Evolutionary conservation across 1,140 invertebrate genomes (phyloP), one percentile per base, ranked within the genome.

Genomic region (Musca vetustissima): DNA sequence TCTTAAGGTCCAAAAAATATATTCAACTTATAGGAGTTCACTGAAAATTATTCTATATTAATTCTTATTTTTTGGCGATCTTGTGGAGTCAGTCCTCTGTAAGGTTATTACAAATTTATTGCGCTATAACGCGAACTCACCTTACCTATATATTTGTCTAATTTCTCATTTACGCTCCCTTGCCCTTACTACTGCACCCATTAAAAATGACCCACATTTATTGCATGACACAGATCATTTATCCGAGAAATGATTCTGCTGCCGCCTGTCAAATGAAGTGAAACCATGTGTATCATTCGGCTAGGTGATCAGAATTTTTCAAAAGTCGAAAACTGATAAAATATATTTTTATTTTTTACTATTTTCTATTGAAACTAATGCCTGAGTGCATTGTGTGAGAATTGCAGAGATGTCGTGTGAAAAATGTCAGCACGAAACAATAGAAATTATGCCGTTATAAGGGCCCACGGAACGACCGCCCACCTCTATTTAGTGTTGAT

Each of bases 211-310:
- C 11, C 15, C 15, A 15, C 43, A 47, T 13, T 13, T 47, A 15
- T 47, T 9, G 15, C 15, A 15, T 15, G 1, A 15, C 11, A 13
- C 15, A 9, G 43, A 47, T 13, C 15, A 15, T 13, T 47, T 9
- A 9, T 47, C 11, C 11, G 43, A 14, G 22, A 25, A 14, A 57
- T 57, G 53, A 25, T 57, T 21, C 24, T 55, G 53, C 19, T 17
- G 49, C 17, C 50, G 17, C 22, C 53, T 50, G 68, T 69, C 66
- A 55, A 69, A 24, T 66, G 61, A 69, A 49, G 68, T 69, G 68
- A 69, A 69, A 66, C 68, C 61, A 69, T 66, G 59, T 69, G 68
- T 69, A 69, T 57, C 68, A 69, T 66, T 69, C 66, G 49, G 66
- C 65, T 66, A 69, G 68, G 68, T 25, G 61, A 61, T 7, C 68